Base-by-base conservation (phyloP, 2,888 invertebrate genomes). In the Litoditis marina region DNA sequence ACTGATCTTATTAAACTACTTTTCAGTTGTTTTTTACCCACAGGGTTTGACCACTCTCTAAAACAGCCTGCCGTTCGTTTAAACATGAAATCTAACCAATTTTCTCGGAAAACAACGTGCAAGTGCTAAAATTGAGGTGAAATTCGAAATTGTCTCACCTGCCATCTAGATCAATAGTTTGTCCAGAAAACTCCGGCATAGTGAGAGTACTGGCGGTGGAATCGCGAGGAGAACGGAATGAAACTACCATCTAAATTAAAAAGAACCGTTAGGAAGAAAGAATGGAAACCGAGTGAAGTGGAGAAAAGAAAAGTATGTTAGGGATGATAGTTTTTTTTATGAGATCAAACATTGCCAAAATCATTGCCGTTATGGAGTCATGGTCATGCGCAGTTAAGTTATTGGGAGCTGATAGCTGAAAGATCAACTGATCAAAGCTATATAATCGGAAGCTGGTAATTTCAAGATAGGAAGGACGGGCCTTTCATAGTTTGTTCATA, bases 151-250 rank as follows among this genome's bases (percentile, higher is more conserved):
- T 42, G 36, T 11, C 2, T 55, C 34, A 57, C 57, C 57, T 47
- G 32, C 49, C 28, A 22, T 22, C 30, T 16, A 57, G 34, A 47
- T 46, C 47, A 0, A 57, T 34, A 30, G 44, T 47, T 32, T 57
- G 47, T 0, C 57, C 57, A 16, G 57, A 47, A 22, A 57, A 57
- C 22, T 57, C 57, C 27, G 57, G 57, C 22, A 57, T 22, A 25
- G 32, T 44, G n/a, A 49, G 32, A 22, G 57, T 47, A 22, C 57
- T 47, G n/a, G 49, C 31, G 2, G 57, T 47, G 13, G 57, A n/a
- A n/a, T n/a, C 47, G 25, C 57, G 47, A 57, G 46, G 57, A 19
- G 57, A 47, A 6, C 25, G 57, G 22, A 19, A 25, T 11, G 57
- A 19, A 2, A 49, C 44, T 8, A 57, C 57, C 57, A 57, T 57